Evolutionary conservation across 2,113 vertebrate genomes (phyloP).

Genomic region (Hippocampus guttulatus): DNA sequence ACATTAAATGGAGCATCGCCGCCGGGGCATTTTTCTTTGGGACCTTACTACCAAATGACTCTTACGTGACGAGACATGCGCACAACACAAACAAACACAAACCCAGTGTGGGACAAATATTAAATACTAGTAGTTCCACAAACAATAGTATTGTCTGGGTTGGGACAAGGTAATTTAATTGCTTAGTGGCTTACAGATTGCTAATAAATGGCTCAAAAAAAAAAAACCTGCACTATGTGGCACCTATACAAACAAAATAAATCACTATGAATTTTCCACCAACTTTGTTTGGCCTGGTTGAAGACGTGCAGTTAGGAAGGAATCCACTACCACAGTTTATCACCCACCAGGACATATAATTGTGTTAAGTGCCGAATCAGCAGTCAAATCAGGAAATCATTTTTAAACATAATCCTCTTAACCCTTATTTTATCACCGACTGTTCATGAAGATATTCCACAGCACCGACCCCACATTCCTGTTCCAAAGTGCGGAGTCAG

Average conservation of each 20-base stretch:
- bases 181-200: too few species aligned
- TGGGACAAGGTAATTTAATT: neutral
- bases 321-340: neutral
- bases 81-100: neutral
- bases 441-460: neutral
- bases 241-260: too few species aligned
- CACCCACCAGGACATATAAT: neutral
- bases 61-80: neutral
- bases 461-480: neutral
- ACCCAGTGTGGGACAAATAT: too few species aligned
- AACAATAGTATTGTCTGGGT: neutral
- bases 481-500: neutral
- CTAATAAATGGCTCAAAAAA: too few species aligned
- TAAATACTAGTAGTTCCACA: neutral
- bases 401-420: neutral
- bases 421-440: neutral
- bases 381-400: neutral
- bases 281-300: neutral
- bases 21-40: neutral
- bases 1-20: constrained; percentile 11
- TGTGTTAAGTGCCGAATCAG: neutral
- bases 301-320: neutral
- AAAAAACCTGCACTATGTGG: too few species aligned
- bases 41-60: neutral
- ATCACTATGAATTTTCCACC: too few species aligned